A percentile compares a stretch with the other conserved stretches of the same genome.
Conservation (phyloP, 2,113 vertebrate species). For the Aldabrachelys gigantea region DNA sequence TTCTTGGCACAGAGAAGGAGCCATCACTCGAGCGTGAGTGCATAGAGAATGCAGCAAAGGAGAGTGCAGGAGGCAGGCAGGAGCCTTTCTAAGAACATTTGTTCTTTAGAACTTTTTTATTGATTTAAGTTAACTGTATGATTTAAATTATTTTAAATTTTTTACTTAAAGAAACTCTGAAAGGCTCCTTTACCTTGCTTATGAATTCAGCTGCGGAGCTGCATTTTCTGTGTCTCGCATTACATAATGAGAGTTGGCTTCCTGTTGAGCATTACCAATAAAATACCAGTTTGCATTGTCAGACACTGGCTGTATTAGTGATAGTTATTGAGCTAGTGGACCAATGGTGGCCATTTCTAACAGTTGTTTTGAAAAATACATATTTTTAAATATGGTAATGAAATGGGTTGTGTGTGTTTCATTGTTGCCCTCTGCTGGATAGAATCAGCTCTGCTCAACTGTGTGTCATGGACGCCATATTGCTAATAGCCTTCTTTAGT, state of each 20-base stretch:
- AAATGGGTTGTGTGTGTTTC: not conserved
- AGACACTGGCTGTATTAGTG: constrained; percentile 29
- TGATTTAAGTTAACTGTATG: not conserved
- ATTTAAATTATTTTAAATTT: constrained; percentile 21
- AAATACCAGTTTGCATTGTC: constrained; percentile 43
- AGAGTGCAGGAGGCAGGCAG: not conserved
- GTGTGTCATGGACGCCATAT: not conserved
- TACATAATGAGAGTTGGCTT: constrained; percentile 42
- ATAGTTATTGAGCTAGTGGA: constrained; percentile 51
- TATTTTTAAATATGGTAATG: not conserved
- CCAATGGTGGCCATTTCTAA: constrained; percentile 21
- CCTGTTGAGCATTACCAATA: constrained; percentile 49
- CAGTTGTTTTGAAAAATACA: not conserved
- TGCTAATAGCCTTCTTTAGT: not conserved
- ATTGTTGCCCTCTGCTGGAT: constrained; percentile 68
- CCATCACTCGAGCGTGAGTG: fast-evolving
- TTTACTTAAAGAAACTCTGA: not conserved
- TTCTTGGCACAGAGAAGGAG: fast-evolving
- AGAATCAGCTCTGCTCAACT: constrained; percentile 3
- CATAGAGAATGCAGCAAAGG: not conserved
- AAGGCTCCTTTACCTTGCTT: constrained; percentile 25
- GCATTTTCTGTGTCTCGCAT: constrained; percentile 53
- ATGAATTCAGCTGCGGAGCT: constrained; percentile 35
- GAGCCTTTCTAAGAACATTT: not conserved
- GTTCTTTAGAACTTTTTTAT: not conserved